phyloP scores from a whole-genome alignment of 2,113 vertebrate species.

The Antechinus flavipes region DNA sequence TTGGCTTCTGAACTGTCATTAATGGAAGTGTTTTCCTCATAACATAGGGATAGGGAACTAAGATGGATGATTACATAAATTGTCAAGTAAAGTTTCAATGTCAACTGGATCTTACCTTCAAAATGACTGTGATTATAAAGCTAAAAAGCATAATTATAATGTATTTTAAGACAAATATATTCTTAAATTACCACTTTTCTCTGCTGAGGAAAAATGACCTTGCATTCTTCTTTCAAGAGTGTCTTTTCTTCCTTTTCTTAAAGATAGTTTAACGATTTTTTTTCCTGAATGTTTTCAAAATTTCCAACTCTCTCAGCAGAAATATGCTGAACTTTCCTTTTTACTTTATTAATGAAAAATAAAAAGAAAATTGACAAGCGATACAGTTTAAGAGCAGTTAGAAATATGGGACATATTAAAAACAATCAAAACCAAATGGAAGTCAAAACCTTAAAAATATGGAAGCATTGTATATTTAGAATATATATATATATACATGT shows the following conservation, averaged over 20 bases:
- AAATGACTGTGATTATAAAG: neutral
- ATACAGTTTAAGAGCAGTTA: neutral
- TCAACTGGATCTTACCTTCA: neutral
- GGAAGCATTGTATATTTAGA: too few relatives aligned
- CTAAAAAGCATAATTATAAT: neutral
- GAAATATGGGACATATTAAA: neutral
- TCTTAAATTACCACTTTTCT: neutral
- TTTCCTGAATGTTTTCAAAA: neutral
- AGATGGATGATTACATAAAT: neutral
- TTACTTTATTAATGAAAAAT: neutral
- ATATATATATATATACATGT: too few relatives aligned
- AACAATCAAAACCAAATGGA: conserved; percentile 16
- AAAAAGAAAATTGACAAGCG: neutral
- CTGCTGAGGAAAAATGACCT: neutral
- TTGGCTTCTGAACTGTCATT: neutral
- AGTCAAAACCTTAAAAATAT: neutral
- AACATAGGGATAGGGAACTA: neutral
- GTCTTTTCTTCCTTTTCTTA: conserved; percentile 39
- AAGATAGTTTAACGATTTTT: neutral
- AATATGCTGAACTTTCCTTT: neutral
- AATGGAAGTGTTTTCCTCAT: neutral
- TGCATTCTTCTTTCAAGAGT: neutral
- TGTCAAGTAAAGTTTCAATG: neutral
- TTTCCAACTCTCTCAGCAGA: conserved; percentile 23
- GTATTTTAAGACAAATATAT: neutral